phyloP scores from a whole-genome alignment of 2,797 vertebrate species.

The Caiman crocodilus region DNA sequence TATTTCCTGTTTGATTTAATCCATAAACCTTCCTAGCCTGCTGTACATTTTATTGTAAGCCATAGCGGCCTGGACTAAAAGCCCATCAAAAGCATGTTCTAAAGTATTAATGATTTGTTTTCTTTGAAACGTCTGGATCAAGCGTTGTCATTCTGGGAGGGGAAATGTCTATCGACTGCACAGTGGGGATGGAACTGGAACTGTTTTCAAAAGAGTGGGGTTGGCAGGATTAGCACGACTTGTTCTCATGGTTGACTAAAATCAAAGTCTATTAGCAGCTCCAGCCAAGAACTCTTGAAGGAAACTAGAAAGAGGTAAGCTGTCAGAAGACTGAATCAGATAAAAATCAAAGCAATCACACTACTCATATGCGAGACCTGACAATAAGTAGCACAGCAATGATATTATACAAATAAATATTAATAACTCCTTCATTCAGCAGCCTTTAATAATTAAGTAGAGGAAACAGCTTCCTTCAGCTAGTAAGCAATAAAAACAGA shows the following conservation, averaged over 20 bases:
- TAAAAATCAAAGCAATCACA: not conserved
- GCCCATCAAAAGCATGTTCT: not conserved
- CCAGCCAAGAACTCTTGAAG: not conserved
- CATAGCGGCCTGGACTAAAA: not conserved
- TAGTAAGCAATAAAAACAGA: not conserved
- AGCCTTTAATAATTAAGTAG: not conserved
- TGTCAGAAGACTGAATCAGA: not conserved
- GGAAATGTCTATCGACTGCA: not conserved
- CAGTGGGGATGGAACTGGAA: not conserved
- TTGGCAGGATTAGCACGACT: not conserved
- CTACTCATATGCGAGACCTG: not conserved
- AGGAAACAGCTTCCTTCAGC: not conserved
- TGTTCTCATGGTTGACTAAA: not conserved
- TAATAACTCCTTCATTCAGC: not conserved
- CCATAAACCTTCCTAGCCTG: not conserved
- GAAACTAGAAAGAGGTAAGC: not conserved
- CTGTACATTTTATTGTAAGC: not conserved
- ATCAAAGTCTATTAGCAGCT: not conserved
- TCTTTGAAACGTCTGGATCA: not conserved
- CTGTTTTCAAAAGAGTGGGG: not conserved
- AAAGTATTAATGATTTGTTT: not conserved
- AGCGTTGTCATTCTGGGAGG: not conserved
- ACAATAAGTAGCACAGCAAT: not conserved
- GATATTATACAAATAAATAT: not conserved
- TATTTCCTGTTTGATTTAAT: not conserved